Conservation (phyloP, 1,140 invertebrate genomes). For the Penaeus chinensis region DNA sequence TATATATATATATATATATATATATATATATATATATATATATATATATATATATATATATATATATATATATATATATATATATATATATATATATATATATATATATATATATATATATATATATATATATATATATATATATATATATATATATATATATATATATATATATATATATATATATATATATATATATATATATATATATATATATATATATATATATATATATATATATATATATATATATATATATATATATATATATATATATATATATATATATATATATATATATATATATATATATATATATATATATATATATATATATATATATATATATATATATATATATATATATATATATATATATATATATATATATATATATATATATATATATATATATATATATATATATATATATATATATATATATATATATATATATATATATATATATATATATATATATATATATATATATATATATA, state of each 20-base stretch:
- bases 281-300: conserved; percentile 13
- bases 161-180: not conserved
- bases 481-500: conserved; percentile 7
- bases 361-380: not conserved
- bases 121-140: not conserved
- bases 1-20: conserved; percentile 19
- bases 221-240: conserved; percentile 1
- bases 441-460: conserved; percentile 9
- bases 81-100: conserved; percentile 13
- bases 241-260: conserved; percentile 14
- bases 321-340: not conserved
- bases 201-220: conserved; percentile 21
- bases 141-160: not conserved
- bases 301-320: conserved; percentile 20
- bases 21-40: conserved; percentile 1
- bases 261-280: conserved; percentile 19
- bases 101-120: conserved; percentile 17
- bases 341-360: not conserved
- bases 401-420: conserved; percentile 23
- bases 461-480: conserved; percentile 20
- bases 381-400: not conserved
- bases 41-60: conserved; percentile 11
- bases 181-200: not conserved
- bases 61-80: conserved; percentile 22
- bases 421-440: conserved; percentile 7